phyloP scores from a whole-genome alignment of 2,113 vertebrate genomes.

The Capra hircus region DNA sequence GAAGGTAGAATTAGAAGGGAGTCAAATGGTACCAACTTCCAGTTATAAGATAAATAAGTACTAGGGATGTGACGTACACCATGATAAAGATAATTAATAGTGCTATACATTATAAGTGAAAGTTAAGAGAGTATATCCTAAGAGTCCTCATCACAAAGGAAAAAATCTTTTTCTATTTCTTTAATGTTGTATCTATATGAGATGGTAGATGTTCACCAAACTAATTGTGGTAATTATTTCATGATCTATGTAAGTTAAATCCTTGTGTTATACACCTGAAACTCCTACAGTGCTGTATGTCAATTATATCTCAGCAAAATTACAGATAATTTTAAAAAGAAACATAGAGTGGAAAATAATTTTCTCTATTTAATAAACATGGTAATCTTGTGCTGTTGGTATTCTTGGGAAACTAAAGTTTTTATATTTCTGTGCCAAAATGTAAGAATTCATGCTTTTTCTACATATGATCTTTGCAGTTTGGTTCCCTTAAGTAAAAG shows the following conservation, averaged over 20 bases:
- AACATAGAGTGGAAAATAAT: neutral
- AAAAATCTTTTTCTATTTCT: neutral
- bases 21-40: neutral
- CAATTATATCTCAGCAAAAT: neutral
- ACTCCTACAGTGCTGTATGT: neutral
- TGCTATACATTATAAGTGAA: neutral
- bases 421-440: neutral
- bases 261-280: neutral
- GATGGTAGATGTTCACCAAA: neutral
- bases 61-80: too few relatives aligned
- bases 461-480: neutral
- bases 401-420: neutral
- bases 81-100: neutral
- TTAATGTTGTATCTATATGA: neutral
- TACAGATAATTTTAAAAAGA: neutral
- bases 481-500: slow-evolving; percentile 18
- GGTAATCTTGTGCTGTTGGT: neutral
- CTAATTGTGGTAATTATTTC: neutral
- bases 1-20: neutral
- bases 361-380: neutral
- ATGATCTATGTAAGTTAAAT: neutral
- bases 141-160: neutral
- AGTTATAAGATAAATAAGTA: neutral
- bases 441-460: neutral
- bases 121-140: neutral